phyloP scores from a whole-genome alignment of 2,113 vertebrate species.

The Perognathus longimembris region DNA sequence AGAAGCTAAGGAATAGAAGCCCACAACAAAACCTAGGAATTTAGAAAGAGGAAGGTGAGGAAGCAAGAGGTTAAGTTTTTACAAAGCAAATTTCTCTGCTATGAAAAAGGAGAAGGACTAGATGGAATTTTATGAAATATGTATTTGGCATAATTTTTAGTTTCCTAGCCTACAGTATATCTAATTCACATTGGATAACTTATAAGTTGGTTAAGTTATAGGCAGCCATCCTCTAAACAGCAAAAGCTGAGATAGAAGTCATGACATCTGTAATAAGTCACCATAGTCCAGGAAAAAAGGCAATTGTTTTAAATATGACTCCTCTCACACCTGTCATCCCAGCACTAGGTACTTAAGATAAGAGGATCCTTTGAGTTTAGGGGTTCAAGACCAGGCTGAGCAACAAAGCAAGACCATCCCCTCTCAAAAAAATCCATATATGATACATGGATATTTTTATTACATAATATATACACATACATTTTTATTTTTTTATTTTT shows the following conservation, averaged over 20 bases:
- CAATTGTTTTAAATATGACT: not conserved
- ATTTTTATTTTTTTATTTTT: too few relatives aligned
- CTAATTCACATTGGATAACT: not conserved
- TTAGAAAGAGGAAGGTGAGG: not conserved
- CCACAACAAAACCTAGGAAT: not conserved
- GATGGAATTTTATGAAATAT: not conserved
- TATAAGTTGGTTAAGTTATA: not conserved
- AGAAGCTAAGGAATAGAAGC: not conserved
- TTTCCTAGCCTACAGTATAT: not conserved
- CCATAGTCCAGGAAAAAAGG: not conserved
- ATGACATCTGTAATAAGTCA: not conserved
- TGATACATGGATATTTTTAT: too few relatives aligned
- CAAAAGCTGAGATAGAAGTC: not conserved
- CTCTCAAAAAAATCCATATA: not conserved
- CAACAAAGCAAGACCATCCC: not conserved
- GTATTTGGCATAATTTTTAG: not conserved
- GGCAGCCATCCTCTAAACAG: not conserved
- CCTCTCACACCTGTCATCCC: not conserved
- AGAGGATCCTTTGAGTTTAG: not conserved
- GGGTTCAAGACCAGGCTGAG: not conserved
- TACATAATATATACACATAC: too few relatives aligned
- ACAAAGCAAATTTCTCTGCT: conserved; percentile 16
- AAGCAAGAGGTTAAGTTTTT: not conserved
- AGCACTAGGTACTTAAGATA: not conserved
- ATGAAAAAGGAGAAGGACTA: not conserved